A percentile compares a stretch with the other conserved stretches of the same genome.
These are phyloP conservation scores for Mustela nigripes DNA, from an alignment of 2,113 vertebrate genomes.

Conservation along the genomic window DNA sequence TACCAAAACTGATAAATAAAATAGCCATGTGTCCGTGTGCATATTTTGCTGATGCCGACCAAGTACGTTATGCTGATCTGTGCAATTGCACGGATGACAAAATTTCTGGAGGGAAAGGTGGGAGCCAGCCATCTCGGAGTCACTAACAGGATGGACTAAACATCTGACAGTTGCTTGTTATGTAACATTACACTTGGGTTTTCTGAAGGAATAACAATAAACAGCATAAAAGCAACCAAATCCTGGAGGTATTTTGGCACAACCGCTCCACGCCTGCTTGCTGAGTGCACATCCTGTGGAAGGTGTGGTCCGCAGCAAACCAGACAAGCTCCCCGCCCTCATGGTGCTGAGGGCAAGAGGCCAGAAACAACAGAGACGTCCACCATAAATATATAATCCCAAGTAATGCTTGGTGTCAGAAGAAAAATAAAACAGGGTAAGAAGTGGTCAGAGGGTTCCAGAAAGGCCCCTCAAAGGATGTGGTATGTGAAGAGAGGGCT, in stretches of 20 bases:
- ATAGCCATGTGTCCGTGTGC: not conserved
- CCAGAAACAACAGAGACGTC: not conserved
- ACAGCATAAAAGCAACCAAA: conserved; percentile 21
- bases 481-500: not conserved
- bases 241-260: not conserved
- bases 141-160: not conserved
- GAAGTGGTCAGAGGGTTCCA: not conserved
- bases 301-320: rapidly evolving
- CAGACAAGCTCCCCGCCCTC: not conserved
- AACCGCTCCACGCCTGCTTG: not conserved
- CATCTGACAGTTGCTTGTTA: not conserved
- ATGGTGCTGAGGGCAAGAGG: rapidly evolving
- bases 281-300: not conserved
- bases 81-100: not conserved
- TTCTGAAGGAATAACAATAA: conserved; percentile 43
- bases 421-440: not conserved
- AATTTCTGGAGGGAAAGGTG: not conserved
- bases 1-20: not conserved
- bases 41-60: not conserved
- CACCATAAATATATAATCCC: not conserved
- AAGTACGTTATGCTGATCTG: not conserved
- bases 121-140: not conserved
- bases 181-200: not conserved
- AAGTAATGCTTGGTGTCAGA: not conserved
- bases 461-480: rapidly evolving